phyloP scores from a whole-genome alignment of 2,113 vertebrate genomes.

The Pteronura brasiliensis region DNA sequence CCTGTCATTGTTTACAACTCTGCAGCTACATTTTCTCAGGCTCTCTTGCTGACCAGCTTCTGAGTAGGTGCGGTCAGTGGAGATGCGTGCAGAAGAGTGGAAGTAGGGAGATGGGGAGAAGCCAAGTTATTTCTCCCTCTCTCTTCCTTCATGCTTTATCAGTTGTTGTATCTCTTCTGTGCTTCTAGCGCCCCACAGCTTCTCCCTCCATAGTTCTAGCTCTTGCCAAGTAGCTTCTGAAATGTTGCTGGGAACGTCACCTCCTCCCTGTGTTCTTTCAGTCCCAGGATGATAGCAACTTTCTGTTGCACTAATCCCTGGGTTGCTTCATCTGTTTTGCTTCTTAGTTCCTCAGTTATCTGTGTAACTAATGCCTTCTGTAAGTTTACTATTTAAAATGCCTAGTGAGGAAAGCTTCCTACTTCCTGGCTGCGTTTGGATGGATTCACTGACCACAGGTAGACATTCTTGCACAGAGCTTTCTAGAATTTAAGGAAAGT shows the following conservation, averaged over 20 bases:
- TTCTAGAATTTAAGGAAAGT: neutral
- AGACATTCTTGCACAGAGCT: neutral
- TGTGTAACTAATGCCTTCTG: neutral
- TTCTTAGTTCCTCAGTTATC: neutral
- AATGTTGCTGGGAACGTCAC: neutral
- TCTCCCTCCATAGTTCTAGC: neutral
- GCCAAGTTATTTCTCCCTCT: neutral
- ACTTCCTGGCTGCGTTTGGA: neutral
- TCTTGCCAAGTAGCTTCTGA: neutral
- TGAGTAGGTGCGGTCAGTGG: neutral
- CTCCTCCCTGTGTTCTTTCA: neutral
- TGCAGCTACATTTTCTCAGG: neutral
- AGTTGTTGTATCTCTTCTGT: neutral
- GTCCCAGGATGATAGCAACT: neutral
- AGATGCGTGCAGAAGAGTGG: neutral
- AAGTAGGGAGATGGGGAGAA: neutral
- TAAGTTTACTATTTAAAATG: neutral
- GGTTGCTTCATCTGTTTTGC: conserved; percentile 5
- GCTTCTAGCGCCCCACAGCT: neutral
- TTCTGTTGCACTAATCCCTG: neutral
- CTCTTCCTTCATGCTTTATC: neutral
- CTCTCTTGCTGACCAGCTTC: neutral
- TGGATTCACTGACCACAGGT: neutral
- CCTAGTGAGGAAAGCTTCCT: neutral
- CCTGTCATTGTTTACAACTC: neutral